Base-by-base conservation (phyloP, 2,113 vertebrate genomes). In the Misgurnus mizolepis region DNA sequence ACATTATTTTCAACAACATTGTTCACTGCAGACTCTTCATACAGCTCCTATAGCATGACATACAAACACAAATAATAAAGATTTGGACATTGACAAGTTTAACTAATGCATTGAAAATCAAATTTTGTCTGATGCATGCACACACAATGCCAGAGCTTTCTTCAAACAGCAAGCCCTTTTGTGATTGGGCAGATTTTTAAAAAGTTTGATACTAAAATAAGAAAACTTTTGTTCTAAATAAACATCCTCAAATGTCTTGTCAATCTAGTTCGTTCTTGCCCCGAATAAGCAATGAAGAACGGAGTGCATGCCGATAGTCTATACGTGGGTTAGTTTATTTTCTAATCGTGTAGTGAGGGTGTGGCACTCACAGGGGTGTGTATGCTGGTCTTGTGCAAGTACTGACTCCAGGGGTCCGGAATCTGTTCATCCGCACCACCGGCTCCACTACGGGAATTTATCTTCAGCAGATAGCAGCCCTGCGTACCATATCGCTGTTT, bases 331-430 rank as follows among this genome's bases (percentile, higher is more conserved):
- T 53, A 53, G 55, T 56, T 47, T 7, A 17, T 6, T 56, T 17
- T 56, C 55, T 17, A n/a, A 56, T n/a, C 17, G 5, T 56, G 6
- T 17, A 56, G 4, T n/a, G 55, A n/a, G 14, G 17, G 0, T 45
- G 22, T 18, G 15, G 22, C 8, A 47, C 80, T 62, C 43, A 97
- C 97, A 95, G 95, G 95, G 84, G 87, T 95, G 74, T 95, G 94
- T 60, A 96, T 90, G 88, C 83, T 92, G 86, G 87, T 96, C 90
- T 94, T 98, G 88, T 97, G 95, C 76, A 99, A 93, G 84, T 99
- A 99, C 22, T 99, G 97, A 93, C 96, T 98, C 98, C 98, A 99
- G 77, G 97, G 97, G 90, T 99, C 97, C 74, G 97, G 98, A 83
- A 99, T 99, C 89, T 98, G 97, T 82, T 98, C 98, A 10, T 97